Base-by-base conservation (phyloP, 2,113 vertebrate species). In the Pedetes capensis region DNA sequence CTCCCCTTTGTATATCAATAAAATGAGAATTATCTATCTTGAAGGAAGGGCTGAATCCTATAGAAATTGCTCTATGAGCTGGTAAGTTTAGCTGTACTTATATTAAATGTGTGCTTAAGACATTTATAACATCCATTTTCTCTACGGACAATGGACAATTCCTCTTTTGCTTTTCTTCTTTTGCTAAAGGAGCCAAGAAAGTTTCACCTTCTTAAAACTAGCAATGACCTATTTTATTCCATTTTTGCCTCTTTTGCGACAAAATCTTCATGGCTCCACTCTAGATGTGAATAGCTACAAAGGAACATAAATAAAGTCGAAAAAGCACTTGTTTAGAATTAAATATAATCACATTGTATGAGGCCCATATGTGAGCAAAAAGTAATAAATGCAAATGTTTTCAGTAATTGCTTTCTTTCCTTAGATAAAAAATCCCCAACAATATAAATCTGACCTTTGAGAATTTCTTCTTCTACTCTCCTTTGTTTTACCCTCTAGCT, bases 371-470 rank as follows among this genome's bases (percentile, higher is more conserved):
- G 82, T 91, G 68, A 82, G 13, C 49, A 79, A 87, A 79, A 42
- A 44, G 27, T 74, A 78, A 72, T 13, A 68, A 63, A 76, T 85
- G 76, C 49, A 91, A 88, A 86, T 86, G 37, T 27, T 90, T 89
- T 84, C 53, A 84, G 13, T 75, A 95, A 95, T 92, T 89, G 69
- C 51, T 76, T 94, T 89, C 49, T 84, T 76, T 75, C 17, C 69
- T 49, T 85, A 27, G 59, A 61, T 61, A 78, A 75, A 55, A 95
- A 79, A 90, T 92, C 59, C 17, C 59, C 66, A 88, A 90, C 53
- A 59, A 34, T 86, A 44, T 72, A 84, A 68, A 74, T 89, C 66
- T 95, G 86, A 94, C 86, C 55, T 93, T 89, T 42, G 82, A 94
- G 74, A 82, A 93, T 93, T 81, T 49, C 34, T 47, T 84, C 22